Conservation (phyloP, 1,140 invertebrate species). For the Trinorchestia longiramus region DNA sequence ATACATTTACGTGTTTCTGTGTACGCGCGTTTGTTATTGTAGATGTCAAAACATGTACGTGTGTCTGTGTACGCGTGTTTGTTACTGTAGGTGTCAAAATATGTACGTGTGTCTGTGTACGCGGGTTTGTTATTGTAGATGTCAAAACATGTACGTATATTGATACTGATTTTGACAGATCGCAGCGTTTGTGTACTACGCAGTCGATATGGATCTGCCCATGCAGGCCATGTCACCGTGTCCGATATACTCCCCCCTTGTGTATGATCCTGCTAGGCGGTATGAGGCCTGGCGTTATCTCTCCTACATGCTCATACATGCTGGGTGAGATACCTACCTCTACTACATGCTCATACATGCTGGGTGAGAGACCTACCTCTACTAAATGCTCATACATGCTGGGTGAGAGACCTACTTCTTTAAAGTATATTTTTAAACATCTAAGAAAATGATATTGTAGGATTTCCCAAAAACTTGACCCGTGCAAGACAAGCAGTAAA, state of each 20-base stretch:
- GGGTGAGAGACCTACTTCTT: not conserved
- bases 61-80: not conserved
- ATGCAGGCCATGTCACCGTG: constrained; percentile 67
- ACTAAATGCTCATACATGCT: constrained; percentile 29
- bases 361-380: constrained; percentile 74
- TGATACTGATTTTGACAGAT: constrained; percentile 70
- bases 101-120: not conserved
- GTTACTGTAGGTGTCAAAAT: not conserved
- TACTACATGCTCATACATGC: constrained; percentile 98
- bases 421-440: not conserved
- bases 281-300: constrained; percentile 90
- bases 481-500: no score
- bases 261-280: constrained; percentile 90
- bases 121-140: not conserved
- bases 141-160: not conserved
- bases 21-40: not conserved
- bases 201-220: constrained; percentile 68
- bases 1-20: not conserved
- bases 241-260: constrained; percentile 75
- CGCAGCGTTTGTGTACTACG: constrained; percentile 71
- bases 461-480: no score
- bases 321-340: constrained; percentile 78
- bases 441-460: no score
- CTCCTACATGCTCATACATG: constrained; percentile 95
- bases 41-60: not conserved